These are phyloP conservation scores for Toxostoma redivivum DNA, from an alignment of 2,113 vertebrate species.

Conservation along the genomic window DNA sequence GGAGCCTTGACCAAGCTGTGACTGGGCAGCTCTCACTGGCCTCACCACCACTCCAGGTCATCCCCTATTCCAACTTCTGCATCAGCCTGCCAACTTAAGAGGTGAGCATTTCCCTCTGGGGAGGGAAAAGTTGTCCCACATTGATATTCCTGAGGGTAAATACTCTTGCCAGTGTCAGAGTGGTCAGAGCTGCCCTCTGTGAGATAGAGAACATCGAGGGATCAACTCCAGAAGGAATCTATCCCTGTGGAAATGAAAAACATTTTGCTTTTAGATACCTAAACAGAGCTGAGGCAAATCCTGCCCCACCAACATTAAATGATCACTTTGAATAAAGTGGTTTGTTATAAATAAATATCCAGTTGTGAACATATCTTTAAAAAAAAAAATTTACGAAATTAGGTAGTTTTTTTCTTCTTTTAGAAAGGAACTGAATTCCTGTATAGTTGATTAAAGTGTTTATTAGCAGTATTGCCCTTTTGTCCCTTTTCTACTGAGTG, in stretches of 20 bases:
- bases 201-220: not conserved
- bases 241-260: not conserved
- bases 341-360: not conserved
- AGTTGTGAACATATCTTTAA: not conserved
- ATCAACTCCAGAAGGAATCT: not conserved
- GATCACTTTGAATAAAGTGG: not conserved
- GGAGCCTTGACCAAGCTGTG: not conserved
- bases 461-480: not conserved
- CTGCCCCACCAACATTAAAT: not conserved
- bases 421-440: not conserved
- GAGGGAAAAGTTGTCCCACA: not conserved
- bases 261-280: accelerated
- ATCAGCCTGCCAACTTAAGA: not conserved
- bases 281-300: not conserved
- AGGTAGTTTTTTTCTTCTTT: accelerated
- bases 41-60: accelerated
- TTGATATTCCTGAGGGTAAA: not conserved
- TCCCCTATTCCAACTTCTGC: not conserved
- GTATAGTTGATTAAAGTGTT: not conserved
- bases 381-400: not conserved
- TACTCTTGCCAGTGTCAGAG: not conserved
- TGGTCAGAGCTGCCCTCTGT: not conserved
- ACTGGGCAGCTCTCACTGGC: accelerated
- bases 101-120: not conserved
- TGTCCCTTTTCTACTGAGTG: not conserved